These are phyloP conservation scores for Alces alces DNA, from an alignment of 2,113 vertebrate species.

Conservation along the genomic window DNA sequence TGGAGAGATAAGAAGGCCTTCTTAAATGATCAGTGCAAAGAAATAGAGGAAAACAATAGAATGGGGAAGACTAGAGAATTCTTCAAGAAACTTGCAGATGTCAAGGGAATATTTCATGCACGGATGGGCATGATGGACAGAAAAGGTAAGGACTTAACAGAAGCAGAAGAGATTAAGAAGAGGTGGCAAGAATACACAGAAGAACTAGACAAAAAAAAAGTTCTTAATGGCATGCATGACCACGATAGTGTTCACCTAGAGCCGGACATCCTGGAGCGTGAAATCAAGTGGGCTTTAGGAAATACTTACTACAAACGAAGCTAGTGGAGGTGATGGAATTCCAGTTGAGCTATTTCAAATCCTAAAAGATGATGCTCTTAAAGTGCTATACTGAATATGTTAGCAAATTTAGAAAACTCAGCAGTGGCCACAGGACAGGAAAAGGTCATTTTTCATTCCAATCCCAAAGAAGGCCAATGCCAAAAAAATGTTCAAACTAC, in stretches of 20 bases:
- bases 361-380: not conserved
- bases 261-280: not conserved
- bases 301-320: not conserved
- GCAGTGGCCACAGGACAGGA: not conserved
- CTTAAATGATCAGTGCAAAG: not conserved
- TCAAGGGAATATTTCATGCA: not conserved
- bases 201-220: not conserved
- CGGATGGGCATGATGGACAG: not conserved
- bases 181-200: not conserved
- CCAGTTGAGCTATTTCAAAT: not conserved
- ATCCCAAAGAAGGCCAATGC: not conserved
- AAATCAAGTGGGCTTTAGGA: not conserved
- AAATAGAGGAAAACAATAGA: not conserved
- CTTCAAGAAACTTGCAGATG: not conserved
- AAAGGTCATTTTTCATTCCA: not conserved
- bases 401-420: not conserved
- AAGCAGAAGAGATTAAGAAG: not conserved
- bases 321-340: not conserved
- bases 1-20: not conserved
- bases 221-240: not conserved
- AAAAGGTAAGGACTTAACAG: not conserved
- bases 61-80: not conserved
- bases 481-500: not conserved
- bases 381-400: not conserved
- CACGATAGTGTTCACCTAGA: not conserved